A percentile compares a stretch with the other conserved stretches of the same genome.
Evolutionary conservation across 2,113 vertebrate species (phyloP).

Genomic region (Balaenoptera acutorostrata): DNA sequence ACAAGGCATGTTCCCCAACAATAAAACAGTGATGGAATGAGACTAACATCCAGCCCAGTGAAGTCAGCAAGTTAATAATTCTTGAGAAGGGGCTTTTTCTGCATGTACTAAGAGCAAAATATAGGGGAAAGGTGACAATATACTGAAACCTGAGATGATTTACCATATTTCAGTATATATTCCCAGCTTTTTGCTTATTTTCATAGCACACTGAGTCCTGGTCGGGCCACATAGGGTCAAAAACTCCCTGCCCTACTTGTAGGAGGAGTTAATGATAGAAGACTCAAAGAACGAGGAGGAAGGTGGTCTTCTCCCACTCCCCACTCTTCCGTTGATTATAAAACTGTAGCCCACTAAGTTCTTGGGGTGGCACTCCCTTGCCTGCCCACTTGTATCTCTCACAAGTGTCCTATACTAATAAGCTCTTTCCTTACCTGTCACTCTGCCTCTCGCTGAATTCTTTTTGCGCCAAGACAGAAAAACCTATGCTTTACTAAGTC

Average conservation of each 20-base stretch:
- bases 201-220: not conserved
- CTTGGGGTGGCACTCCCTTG: no score
- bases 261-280: not conserved
- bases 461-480: not conserved
- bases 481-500: not conserved
- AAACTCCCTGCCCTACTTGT: not conserved
- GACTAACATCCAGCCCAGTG: not conserved
- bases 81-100: not conserved
- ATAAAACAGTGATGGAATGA: not conserved
- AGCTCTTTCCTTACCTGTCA: not conserved
- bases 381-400: not conserved
- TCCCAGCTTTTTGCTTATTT: not conserved
- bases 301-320: no score
- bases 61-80: not conserved
- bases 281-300: no score
- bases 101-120: not conserved
- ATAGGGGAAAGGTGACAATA: not conserved
- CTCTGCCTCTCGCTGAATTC: not conserved
- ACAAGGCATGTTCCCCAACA: not conserved
- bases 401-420: not conserved
- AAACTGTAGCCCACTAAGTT: no score
- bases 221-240: not conserved
- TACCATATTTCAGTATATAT: not conserved
- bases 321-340: no score
- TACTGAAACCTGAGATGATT: not conserved